Percentiles rank a stretch among this genome's conserved stretches.
phyloP scores from a whole-genome alignment of 2,113 vertebrate species.

The Pollimyrus isidori region DNA sequence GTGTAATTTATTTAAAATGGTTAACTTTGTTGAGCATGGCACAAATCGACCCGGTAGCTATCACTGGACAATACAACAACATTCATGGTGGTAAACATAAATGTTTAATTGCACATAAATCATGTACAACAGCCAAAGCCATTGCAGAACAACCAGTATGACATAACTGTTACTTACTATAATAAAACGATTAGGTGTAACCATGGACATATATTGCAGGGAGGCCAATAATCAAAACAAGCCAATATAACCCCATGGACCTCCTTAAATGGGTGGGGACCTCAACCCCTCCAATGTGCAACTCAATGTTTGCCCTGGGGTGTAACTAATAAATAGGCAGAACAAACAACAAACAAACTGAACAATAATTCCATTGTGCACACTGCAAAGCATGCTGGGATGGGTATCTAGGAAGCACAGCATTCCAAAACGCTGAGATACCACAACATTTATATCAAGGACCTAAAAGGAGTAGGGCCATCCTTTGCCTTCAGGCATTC shows the following conservation, averaged over 20 bases:
- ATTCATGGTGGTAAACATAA: not conserved
- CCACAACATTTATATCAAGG: not conserved
- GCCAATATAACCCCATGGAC: too few relatives aligned
- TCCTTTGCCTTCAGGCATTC: not conserved
- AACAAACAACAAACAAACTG: not conserved
- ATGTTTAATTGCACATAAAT: not conserved
- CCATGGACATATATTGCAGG: too few relatives aligned
- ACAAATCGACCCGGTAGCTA: not conserved
- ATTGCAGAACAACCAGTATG: not conserved
- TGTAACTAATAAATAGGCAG: not conserved
- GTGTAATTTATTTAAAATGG: not conserved
- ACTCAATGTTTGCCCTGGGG: not conserved
- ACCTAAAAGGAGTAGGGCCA: not conserved
- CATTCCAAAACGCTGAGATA: not conserved
- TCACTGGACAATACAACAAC: not conserved
- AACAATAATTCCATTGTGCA: not conserved
- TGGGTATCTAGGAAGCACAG: not conserved
- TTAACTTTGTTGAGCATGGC: not conserved
- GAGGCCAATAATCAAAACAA: too few relatives aligned
- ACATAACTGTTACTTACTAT: not conserved
- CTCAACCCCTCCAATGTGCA: too few relatives aligned
- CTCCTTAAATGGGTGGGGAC: too few relatives aligned
- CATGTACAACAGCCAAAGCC: not conserved
- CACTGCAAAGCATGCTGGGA: not conserved
- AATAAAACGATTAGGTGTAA: not conserved